phyloP scores from a whole-genome alignment of 2,797 vertebrate genomes.

The Anguilla megastoma region DNA sequence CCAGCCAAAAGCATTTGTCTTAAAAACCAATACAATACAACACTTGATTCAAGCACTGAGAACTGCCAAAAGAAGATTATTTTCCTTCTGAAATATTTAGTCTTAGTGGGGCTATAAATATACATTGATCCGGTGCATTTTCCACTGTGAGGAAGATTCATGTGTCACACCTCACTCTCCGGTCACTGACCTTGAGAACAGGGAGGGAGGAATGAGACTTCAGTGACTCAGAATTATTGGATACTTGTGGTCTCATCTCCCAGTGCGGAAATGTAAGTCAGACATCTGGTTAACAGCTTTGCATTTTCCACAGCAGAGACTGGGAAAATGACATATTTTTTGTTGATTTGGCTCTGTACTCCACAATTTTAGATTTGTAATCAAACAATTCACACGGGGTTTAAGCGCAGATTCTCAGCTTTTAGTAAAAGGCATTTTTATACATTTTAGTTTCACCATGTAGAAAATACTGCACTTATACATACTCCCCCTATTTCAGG shows the following conservation, averaged over 20 bases:
- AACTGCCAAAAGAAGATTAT: slow-evolving; percentile 11
- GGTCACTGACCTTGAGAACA: slow-evolving; percentile 28
- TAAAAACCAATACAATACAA: background rate
- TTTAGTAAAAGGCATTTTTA: too few species aligned
- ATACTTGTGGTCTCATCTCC: slow-evolving; percentile 17
- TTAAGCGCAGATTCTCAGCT: too few species aligned
- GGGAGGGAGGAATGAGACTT: background rate
- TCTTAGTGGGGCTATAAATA: slow-evolving; percentile 21
- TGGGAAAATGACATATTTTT: background rate
- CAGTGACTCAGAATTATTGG: slow-evolving; percentile 25
- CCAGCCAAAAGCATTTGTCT: background rate
- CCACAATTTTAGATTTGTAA: too few species aligned
- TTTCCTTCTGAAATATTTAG: slow-evolving; percentile 15
- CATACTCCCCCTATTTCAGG: too few species aligned
- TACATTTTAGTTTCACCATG: too few species aligned
- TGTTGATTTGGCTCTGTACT: too few species aligned
- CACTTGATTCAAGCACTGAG: background rate
- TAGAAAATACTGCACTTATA: too few species aligned
- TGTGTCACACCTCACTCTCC: slow-evolving; percentile 19
- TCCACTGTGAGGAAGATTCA: slow-evolving; percentile 24
- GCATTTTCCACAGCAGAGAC: background rate
- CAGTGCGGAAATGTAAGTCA: slow-evolving; percentile 12
- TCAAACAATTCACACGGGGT: too few species aligned
- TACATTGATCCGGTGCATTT: slow-evolving; percentile 17
- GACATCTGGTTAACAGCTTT: slow-evolving; percentile 23